Evolutionary conservation across 2,113 vertebrate species (phyloP).

Genomic region (Cariama cristata): DNA sequence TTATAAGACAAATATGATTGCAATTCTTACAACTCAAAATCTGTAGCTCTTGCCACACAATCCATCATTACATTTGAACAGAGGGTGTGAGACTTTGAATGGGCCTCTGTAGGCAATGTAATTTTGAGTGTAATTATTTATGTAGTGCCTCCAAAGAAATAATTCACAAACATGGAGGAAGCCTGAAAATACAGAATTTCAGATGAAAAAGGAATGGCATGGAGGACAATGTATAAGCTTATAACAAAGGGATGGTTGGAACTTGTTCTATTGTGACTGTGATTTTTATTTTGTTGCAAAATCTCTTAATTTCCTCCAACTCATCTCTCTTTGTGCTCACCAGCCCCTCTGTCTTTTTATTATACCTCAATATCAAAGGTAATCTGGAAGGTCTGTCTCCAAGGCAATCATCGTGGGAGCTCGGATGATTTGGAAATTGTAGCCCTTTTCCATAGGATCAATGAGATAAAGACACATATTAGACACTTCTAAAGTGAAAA

Average conservation of each 20-base stretch:
- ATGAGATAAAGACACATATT: background rate
- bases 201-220: background rate
- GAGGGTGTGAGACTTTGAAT: background rate
- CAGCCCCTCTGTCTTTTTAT: background rate
- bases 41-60: background rate
- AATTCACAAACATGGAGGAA: background rate
- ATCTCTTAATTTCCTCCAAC: background rate
- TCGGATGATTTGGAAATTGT: background rate
- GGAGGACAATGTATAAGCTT: background rate
- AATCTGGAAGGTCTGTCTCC: background rate
- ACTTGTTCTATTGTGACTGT: background rate
- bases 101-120: background rate
- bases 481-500: background rate
- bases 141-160: background rate
- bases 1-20: background rate
- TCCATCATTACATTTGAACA: background rate
- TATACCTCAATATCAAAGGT: background rate
- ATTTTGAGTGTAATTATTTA: background rate
- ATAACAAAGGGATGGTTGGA: background rate
- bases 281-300: conserved; percentile 10
- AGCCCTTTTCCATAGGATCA: background rate
- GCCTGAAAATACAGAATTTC: background rate
- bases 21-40: background rate
- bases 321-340: background rate
- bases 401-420: background rate